A percentile compares a stretch with the other conserved stretches of the same genome.
phyloP scores from a whole-genome alignment of 2,113 vertebrate species.

The Nesoenas mayeri region DNA sequence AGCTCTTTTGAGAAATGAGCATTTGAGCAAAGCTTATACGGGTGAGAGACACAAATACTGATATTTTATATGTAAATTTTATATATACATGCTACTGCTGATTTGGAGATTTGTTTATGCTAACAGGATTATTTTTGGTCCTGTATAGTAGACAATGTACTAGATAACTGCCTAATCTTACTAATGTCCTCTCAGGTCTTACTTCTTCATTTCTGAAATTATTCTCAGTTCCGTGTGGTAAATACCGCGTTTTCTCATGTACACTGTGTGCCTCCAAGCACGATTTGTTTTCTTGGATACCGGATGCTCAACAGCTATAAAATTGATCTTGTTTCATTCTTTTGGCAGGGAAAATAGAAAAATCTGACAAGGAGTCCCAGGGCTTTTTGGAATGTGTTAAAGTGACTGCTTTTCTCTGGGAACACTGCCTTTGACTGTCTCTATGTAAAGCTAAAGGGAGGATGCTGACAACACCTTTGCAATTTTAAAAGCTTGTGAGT shows the following conservation, averaged over 20 bases:
- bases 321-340: neutral
- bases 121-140: neutral
- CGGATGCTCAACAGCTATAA: neutral
- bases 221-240: neutral
- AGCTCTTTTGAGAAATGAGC: neutral
- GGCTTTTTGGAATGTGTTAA: neutral
- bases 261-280: fast-evolving
- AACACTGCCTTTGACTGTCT: neutral
- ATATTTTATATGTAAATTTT: neutral
- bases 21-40: neutral
- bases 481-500: neutral
- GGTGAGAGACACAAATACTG: neutral
- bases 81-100: neutral
- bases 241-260: neutral
- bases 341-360: neutral
- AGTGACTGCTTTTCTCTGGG: neutral
- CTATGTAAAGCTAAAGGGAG: neutral
- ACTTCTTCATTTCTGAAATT: neutral
- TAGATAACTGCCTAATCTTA: neutral
- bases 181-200: neutral
- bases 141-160: neutral
- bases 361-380: neutral
- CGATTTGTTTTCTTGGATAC: neutral
- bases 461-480: neutral
- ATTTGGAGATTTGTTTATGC: neutral